phyloP scores from a whole-genome alignment of 2,888 invertebrate genomes.

The Parasteatoda lunata region DNA sequence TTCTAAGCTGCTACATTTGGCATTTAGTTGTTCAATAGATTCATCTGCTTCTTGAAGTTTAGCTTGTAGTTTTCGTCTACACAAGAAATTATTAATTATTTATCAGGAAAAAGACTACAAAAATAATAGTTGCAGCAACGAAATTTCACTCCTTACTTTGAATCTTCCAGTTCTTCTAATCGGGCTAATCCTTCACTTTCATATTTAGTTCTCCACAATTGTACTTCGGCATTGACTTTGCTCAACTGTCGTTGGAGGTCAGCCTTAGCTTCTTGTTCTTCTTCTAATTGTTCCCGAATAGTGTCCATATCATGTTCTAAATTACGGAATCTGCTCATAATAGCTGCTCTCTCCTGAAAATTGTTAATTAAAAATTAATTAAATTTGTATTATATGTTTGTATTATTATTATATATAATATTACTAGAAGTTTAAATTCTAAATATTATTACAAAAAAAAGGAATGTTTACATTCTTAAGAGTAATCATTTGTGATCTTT shows the following conservation, averaged over 20 bases:
- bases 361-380: too few relatives aligned
- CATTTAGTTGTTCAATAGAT: constrained; percentile 76
- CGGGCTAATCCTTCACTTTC: constrained; percentile 95
- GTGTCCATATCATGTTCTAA: constrained; percentile 99
- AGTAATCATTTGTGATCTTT: too few relatives aligned
- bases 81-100: background rate
- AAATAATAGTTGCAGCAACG: background rate
- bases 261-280: constrained; percentile 98
- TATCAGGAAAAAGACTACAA: background rate
- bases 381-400: too few relatives aligned
- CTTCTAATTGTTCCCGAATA: constrained; percentile 98
- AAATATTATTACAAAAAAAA: too few relatives aligned
- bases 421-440: too few relatives aligned
- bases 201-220: constrained; percentile 98
- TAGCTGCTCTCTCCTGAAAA: constrained; percentile 86
- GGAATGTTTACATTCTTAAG: too few relatives aligned
- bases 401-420: too few relatives aligned
- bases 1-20: constrained; percentile 77
- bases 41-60: constrained; percentile 78
- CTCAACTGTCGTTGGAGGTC: constrained; percentile 98
- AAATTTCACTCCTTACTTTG: constrained; percentile 78
- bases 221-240: constrained; percentile 98
- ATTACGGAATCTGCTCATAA: constrained; percentile 98
- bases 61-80: constrained; percentile 75
- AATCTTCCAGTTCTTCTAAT: constrained; percentile 91